Conservation (phyloP, 2,113 vertebrate species). For the Heliornis fulica region DNA sequence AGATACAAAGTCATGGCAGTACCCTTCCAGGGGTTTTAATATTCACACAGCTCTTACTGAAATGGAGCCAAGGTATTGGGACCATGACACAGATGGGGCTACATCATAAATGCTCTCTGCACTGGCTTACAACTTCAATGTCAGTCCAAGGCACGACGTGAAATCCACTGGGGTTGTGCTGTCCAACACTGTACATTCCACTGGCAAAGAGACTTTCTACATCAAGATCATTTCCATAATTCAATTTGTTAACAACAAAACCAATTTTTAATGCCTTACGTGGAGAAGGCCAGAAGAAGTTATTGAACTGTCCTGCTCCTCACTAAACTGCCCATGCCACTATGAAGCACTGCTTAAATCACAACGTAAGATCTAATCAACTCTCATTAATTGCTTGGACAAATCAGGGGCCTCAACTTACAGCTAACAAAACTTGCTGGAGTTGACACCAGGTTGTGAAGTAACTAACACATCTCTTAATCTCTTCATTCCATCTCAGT, state of each 20-base stretch:
- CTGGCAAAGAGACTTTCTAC: background rate
- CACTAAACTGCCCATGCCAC: background rate
- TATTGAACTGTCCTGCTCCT: background rate
- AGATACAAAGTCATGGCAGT: fast-evolving
- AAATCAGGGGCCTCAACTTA: background rate
- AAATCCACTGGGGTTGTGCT: background rate
- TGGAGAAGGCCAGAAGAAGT: background rate
- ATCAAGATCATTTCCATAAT: background rate
- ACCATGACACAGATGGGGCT: background rate
- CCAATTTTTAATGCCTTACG: background rate
- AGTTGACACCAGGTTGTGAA: background rate
- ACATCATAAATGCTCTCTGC: background rate
- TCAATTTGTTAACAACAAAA: background rate
- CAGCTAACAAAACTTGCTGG: background rate
- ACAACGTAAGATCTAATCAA: background rate
- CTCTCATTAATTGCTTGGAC: background rate
- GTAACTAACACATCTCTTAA: background rate
- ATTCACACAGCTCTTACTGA: background rate
- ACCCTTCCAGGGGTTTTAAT: background rate
- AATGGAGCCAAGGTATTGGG: background rate
- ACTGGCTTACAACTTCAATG: background rate
- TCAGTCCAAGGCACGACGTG: background rate
- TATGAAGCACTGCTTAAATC: background rate
- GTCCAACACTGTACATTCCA: background rate
- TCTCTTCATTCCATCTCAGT: background rate